A percentile compares a stretch with the other conserved stretches of the same genome.
Conservation (phyloP, 2,888 invertebrate genomes). For the Micoletzkya japonica region DNA sequence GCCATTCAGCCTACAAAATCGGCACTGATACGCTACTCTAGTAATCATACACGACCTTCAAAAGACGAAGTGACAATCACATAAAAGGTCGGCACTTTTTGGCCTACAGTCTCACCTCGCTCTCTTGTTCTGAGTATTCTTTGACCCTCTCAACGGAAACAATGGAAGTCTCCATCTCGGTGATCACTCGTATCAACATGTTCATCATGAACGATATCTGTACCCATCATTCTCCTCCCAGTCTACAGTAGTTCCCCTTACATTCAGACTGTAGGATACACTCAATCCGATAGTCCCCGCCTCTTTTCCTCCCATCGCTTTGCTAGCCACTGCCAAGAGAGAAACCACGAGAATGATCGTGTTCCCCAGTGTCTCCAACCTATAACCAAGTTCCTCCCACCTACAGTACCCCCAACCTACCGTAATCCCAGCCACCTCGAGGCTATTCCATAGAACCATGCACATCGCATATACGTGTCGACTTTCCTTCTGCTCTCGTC, state of each 20-base stretch:
- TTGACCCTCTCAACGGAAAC: conserved; percentile 86
- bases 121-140: conserved; percentile 54
- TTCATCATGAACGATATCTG: conserved; percentile 92
- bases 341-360: conserved; percentile 30
- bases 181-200: conserved; percentile 93
- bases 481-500: conserved; percentile 46
- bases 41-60: background rate
- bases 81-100: background rate
- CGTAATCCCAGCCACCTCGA: conserved; percentile 21
- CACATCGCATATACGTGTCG: conserved; percentile 19
- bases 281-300: conserved; percentile 70
- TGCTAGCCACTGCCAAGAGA: conserved; percentile 42
- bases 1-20: conserved; percentile 41
- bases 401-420: too few relatives aligned
- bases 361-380: conserved; percentile 47
- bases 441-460: conserved; percentile 26
- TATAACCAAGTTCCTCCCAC: too few relatives aligned
- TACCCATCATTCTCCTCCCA: background rate
- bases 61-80: background rate
- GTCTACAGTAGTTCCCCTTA: conserved; percentile 29
- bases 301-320: conserved; percentile 35
- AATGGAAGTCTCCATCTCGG: conserved; percentile 94
- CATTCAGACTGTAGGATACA: conserved; percentile 68
- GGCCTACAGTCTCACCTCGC: conserved; percentile 39
- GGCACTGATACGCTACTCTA: background rate